Evolutionary conservation across 2,888 invertebrate genomes (phyloP), one percentile per base, ranked within the genome.

Genomic region (Oxycera nigricornis): DNA sequence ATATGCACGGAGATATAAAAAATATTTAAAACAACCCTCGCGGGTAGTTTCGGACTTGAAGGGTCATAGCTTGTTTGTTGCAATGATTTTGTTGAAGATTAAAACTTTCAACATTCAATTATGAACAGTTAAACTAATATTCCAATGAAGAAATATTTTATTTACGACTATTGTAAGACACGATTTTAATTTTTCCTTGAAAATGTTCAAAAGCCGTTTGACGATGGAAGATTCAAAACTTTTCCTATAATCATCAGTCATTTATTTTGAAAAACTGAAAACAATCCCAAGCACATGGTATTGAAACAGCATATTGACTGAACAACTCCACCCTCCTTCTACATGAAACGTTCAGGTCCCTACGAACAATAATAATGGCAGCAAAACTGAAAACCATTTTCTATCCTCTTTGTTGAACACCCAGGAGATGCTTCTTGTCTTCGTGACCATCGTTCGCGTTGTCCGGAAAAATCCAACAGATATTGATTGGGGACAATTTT

Each of bases 401-500:
- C 59, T 24, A 28, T 59, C 14, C 59, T 14, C 28, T 28, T 7
- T 59, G 17, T 11, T 55, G 17, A 46, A 46, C 14, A 46, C 46
- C 3, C 46, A 14, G 9, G 26, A 55, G 26, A 55, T 17, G 22
- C 28, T 59, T 28, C 9, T 24, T 11, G 11, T 11, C 35, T 46
- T 14, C 14, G n/a, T 14, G 11, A 46, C 4, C 46, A 14, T 14
- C 4, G 17, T 35, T 35, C 46, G 17, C 46, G n/a, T 17, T 20
- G 46, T 3, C 39, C n/a, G 46, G 22, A 55, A 9, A 50, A 9
- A 22, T 55, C 52, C 4, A 55, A 22, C 52, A 55, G n/a, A 62
- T 62, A 62, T 62, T 62, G 62, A 62, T 62, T 26, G 62, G n/a
- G 35, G 20, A 62, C 35, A 62, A 62, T 62, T 62, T 62, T 30